Percentiles rank a stretch among this genome's conserved stretches.
phyloP scores from a whole-genome alignment of 2,888 invertebrate species.

The Melanotus villosus region DNA sequence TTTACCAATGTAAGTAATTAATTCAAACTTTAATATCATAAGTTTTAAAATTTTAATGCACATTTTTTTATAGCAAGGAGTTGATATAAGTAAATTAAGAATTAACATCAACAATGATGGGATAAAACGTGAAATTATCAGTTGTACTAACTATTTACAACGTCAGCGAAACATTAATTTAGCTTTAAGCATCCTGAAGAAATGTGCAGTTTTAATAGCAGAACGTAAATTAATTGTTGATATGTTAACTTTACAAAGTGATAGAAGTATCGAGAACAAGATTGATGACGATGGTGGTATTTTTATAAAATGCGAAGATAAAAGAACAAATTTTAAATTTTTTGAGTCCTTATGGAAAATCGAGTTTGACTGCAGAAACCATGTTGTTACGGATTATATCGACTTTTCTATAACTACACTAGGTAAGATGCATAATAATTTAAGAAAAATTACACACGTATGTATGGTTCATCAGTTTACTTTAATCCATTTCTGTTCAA shows the following conservation, averaged over 20 bases:
- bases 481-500: not conserved
- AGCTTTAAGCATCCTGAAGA: conserved; percentile 29
- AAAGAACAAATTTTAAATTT: conserved; percentile 10
- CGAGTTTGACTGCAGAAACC: conserved; percentile 21
- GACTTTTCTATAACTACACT: conserved; percentile 30
- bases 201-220: conserved; percentile 12
- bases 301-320: conserved; percentile 20
- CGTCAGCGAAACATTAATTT: conserved; percentile 25
- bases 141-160: conserved; percentile 40
- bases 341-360: conserved; percentile 39
- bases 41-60: not conserved
- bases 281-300: conserved; percentile 18
- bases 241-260: conserved; percentile 18
- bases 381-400: conserved; percentile 21
- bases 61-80: conserved; percentile 8
- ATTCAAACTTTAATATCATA: not conserved
- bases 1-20: conserved; percentile 24
- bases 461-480: not conserved
- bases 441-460: not conserved
- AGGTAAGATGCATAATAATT: conserved; percentile 27
- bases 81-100: conserved; percentile 5
- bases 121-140: conserved; percentile 25
- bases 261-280: not conserved
- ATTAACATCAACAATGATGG: conserved; percentile 12
- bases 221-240: conserved; percentile 24